Base-by-base conservation (phyloP, 2,888 invertebrate genomes). In the Scaptomyza caliginosa region DNA sequence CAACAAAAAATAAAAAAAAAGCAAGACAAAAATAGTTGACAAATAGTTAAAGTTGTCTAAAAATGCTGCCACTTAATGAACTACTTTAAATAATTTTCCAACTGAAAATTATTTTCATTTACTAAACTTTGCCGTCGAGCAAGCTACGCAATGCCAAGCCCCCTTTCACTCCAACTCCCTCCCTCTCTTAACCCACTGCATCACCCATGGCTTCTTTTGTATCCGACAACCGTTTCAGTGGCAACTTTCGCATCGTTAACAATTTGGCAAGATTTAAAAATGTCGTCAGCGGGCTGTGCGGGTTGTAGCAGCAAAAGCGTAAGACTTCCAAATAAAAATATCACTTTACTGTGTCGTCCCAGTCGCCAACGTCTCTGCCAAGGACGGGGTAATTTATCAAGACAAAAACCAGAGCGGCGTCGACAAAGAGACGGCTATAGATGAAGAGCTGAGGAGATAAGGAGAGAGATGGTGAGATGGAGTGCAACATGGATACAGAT, bases 241-340 rank as follows among this genome's bases (percentile, higher is more conserved):
- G 81, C 86, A 81, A 82, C 82, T 82, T 82, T 81, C 74, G 78
- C 82, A 81, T 85, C 82, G 82, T 81, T 82, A 87, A 86, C 82
- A 86, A 86, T 86, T 82, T 85, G 82, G 87, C 82, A 86, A 85
- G 82, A 85, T 82, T 82, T 81, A 86, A 84, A 86, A 81, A 84
- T 80, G 87, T 65, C 67, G 65, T 52, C 64, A 59, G 26, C 40
- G 34, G 42, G 34, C 8, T 32, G 13, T 19, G 19, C 36, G 50
- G 34, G 11, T 24, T 32, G 23, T 30, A 39, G 10, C 13, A n/a
- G 34, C 2, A 19, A 6, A 23, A 49, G 38, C 34, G 8, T 16
- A 34, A 51, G 62, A 42, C 57, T 50, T 67, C 73, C 74, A 74
- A 81, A 81, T 82, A 87, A 87, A 83, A 87, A 87, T 83, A 83